phyloP scores from a whole-genome alignment of 2,113 vertebrate genomes.

The Vombatus ursinus region DNA sequence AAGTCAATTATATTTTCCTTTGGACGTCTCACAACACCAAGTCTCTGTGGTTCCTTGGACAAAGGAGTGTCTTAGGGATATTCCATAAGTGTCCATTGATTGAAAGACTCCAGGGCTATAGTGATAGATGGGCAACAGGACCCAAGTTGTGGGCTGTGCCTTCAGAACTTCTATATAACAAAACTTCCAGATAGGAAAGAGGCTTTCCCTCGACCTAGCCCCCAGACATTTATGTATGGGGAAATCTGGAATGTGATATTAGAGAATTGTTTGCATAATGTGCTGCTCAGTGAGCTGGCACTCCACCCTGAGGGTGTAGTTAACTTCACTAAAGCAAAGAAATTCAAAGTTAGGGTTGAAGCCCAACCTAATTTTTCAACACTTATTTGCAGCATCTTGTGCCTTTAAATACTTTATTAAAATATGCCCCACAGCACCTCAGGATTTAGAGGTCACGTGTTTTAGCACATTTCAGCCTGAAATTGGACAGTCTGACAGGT shows the following conservation, averaged over 20 bases:
- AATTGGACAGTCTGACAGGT: background rate
- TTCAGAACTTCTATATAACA: background rate
- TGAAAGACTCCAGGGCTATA: background rate
- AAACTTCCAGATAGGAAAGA: background rate
- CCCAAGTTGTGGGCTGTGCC: background rate
- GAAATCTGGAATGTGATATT: background rate
- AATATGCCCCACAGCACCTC: constrained; percentile 18
- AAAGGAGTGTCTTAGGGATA: background rate
- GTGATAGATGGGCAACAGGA: background rate
- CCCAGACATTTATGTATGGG: background rate
- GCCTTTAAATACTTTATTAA: background rate
- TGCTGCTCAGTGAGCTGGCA: background rate
- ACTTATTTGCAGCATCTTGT: background rate
- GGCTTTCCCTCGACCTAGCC: background rate
- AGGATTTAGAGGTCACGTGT: background rate
- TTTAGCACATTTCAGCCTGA: background rate
- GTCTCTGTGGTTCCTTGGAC: background rate
- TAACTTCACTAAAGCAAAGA: constrained; percentile 1
- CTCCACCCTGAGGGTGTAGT: background rate
- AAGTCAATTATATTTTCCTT: background rate
- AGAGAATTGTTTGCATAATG: background rate
- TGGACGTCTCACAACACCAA: background rate
- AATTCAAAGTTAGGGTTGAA: background rate
- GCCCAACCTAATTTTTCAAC: background rate
- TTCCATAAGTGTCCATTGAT: background rate